Conservation (phyloP, 2,113 vertebrate species). For the Ptilonorhynchus violaceus region DNA sequence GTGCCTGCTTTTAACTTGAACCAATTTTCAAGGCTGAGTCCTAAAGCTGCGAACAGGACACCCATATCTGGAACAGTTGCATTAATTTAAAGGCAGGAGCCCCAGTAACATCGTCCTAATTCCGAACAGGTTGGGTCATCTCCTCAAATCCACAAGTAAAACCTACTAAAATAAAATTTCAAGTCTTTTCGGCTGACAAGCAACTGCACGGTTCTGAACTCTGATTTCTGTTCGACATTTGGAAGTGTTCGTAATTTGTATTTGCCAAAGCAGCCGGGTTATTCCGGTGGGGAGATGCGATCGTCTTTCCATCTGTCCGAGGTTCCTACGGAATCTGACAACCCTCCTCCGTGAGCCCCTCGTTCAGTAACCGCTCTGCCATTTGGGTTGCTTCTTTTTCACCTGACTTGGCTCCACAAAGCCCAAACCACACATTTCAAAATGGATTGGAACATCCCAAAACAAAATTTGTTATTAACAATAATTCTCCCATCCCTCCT, state of each 20-base stretch:
- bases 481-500: not conserved
- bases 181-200: not conserved
- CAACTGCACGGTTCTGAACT: not conserved
- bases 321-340: slow-evolving; percentile 1
- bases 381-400: slow-evolving; percentile 19
- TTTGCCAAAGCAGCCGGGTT: slow-evolving; percentile 35
- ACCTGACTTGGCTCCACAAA: slow-evolving; percentile 25
- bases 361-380: slow-evolving; percentile 33
- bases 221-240: not conserved
- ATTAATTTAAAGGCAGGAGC: not conserved
- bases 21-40: not conserved
- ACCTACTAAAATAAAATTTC: not conserved
- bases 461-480: not conserved
- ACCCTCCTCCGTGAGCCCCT: not conserved
- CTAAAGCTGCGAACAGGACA: not conserved
- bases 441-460: not conserved
- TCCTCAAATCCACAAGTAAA: slow-evolving; percentile 40
- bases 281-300: not conserved
- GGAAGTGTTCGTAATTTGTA: slow-evolving; percentile 1
- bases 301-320: not conserved
- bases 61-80: not conserved
- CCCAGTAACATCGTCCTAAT: not conserved
- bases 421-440: slow-evolving; percentile 3
- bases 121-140: not conserved
- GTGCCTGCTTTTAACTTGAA: not conserved